Evolutionary conservation across 2,113 vertebrate species (phyloP).

Genomic region (Myrmecobius fasciatus): DNA sequence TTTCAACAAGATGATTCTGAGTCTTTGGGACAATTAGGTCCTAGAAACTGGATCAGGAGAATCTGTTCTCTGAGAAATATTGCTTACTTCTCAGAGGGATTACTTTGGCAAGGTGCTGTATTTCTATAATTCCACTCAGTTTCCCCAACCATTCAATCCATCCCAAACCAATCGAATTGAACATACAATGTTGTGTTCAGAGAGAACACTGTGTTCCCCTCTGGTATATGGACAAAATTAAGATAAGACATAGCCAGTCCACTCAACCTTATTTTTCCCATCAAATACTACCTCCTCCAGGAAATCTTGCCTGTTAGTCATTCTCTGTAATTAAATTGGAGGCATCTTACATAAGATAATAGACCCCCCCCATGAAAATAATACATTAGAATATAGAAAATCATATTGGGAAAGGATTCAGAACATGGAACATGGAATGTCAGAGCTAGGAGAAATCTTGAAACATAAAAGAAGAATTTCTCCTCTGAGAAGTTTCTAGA

Average conservation of each 20-base stretch:
- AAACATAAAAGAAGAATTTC: not conserved
- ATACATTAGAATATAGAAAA: not conserved
- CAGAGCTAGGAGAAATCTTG: not conserved
- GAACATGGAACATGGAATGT: not conserved
- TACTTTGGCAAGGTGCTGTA: not conserved
- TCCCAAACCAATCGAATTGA: not conserved
- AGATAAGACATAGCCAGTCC: not conserved
- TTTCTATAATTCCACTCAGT: not conserved
- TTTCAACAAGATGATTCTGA: not conserved
- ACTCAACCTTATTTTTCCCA: not conserved
- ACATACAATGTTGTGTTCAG: not conserved
- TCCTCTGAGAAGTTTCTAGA: not conserved
- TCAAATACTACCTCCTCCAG: not conserved
- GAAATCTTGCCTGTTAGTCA: not conserved
- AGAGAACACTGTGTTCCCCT: not conserved
- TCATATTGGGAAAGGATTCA: not conserved
- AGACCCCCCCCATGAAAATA: not conserved
- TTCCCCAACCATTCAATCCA: not conserved
- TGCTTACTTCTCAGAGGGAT: not conserved
- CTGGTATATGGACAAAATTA: not conserved
- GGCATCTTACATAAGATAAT: not conserved
- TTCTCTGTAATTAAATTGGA: not conserved
- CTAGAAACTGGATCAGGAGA: not conserved
- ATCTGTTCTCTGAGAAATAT: not conserved
- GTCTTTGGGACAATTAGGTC: not conserved